A percentile compares a stretch with the other conserved stretches of the same genome.
These are phyloP conservation scores for Campylomormyrus numenius DNA, from an alignment of 2,113 vertebrate genomes.

Conservation along the genomic window DNA sequence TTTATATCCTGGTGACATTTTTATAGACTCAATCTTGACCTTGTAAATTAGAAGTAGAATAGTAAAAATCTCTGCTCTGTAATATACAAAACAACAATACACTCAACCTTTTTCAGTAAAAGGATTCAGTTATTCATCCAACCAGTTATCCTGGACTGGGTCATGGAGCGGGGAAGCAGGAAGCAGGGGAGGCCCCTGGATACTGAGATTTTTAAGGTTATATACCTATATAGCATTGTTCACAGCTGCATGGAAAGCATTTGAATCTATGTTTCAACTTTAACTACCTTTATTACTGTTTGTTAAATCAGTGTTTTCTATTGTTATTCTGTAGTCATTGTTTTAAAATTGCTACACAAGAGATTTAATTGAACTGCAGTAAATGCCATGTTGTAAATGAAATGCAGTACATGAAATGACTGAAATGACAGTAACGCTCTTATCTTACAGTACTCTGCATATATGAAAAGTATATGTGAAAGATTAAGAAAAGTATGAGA, in stretches of 20 bases:
- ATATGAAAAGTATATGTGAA: background rate
- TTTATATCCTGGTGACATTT: background rate
- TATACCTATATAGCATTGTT: background rate
- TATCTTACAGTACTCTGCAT: background rate
- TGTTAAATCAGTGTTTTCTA: background rate
- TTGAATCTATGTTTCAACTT: background rate
- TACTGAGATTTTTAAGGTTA: background rate
- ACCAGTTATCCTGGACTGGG: background rate
- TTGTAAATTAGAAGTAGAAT: background rate
- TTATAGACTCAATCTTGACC: background rate
- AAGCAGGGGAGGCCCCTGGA: background rate
- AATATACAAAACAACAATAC: background rate
- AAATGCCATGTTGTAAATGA: background rate
- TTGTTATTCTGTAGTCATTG: background rate
- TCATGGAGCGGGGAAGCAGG: background rate
- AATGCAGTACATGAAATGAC: background rate
- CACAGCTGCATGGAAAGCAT: background rate
- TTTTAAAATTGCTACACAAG: background rate
- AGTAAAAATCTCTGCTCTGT: background rate
- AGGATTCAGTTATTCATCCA: background rate
- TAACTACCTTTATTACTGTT: background rate
- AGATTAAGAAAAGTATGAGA: background rate
- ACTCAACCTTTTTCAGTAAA: background rate
- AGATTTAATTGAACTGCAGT: background rate
- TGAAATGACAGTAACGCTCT: background rate